A percentile compares a stretch with the other conserved stretches of the same genome.
Evolutionary conservation across 1,140 invertebrate genomes (phyloP).

Genomic region (Drosophila equinoxialis): DNA sequence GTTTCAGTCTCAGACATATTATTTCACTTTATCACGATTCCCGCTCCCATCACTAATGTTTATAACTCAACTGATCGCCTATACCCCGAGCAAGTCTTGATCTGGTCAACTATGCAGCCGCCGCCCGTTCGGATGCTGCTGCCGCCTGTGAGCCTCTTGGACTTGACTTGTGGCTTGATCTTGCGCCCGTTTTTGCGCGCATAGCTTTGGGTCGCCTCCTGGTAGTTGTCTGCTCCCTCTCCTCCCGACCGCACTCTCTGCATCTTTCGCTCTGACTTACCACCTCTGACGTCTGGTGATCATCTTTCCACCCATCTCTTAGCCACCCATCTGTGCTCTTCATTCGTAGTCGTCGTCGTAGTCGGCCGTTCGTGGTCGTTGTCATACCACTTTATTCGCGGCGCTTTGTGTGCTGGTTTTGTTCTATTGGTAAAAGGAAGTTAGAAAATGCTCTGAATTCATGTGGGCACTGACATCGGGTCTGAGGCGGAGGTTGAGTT

Average conservation of each 20-base stretch:
- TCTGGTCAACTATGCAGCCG: slow-evolving; percentile 76
- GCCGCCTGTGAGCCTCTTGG: slow-evolving; percentile 29
- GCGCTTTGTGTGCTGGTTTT: slow-evolving; percentile 47
- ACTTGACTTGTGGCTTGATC: slow-evolving; percentile 66
- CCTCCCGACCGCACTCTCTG: slow-evolving; percentile 11
- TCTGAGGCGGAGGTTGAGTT: slow-evolving; percentile 40
- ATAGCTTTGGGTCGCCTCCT: slow-evolving; percentile 65
- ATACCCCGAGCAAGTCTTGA: slow-evolving; percentile 38
- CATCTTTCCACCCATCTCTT: neutral
- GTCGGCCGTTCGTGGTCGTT: slow-evolving; percentile 16
- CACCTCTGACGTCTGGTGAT: neutral
- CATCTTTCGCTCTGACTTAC: neutral
- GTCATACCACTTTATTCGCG: slow-evolving; percentile 55
- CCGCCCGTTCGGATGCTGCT: slow-evolving; percentile 40
- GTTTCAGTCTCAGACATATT: too few relatives aligned
- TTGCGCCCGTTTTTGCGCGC: slow-evolving; percentile 67
- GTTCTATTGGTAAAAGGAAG: slow-evolving; percentile 78
- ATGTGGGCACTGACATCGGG: slow-evolving; percentile 40
- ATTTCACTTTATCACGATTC: too few relatives aligned
- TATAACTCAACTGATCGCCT: slow-evolving; percentile 27
- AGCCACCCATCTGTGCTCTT: neutral
- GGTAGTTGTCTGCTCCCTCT: neutral
- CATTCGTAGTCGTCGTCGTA: slow-evolving; percentile 8
- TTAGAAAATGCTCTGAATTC: slow-evolving; percentile 78
- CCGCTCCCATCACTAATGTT: slow-evolving; percentile 22